Evolutionary conservation across 2,888 invertebrate genomes (phyloP).

Genomic region (Ormia ochracea): DNA sequence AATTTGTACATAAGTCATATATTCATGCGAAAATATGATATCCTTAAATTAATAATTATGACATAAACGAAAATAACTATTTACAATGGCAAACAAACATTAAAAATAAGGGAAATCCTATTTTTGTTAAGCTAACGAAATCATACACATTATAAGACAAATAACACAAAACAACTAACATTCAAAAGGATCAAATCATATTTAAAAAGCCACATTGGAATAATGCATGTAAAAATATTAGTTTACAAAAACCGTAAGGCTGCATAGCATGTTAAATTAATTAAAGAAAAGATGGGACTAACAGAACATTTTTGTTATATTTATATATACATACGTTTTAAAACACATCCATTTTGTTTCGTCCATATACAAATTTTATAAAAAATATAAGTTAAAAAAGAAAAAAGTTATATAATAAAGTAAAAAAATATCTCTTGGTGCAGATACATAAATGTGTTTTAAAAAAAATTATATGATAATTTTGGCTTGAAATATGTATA

Average conservation of each 20-base stretch:
- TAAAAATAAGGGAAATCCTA: constrained; percentile 35
- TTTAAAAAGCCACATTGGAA: constrained; percentile 34
- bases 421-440: not conserved
- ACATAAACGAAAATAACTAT: constrained; percentile 64
- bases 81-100: constrained; percentile 56
- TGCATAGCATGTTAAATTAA: constrained; percentile 39
- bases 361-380: constrained; percentile 56
- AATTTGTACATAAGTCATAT: constrained; percentile 21
- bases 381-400: constrained; percentile 8
- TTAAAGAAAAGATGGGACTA: constrained; percentile 47
- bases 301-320: constrained; percentile 33
- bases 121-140: constrained; percentile 27
- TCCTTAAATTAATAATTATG: constrained; percentile 9
- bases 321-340: constrained; percentile 36
- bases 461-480: too few species aligned
- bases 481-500: too few species aligned
- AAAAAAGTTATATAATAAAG: not conserved
- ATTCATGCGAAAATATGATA: too few species aligned
- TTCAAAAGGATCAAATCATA: constrained; percentile 40
- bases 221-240: constrained; percentile 17
- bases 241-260: constrained; percentile 44
- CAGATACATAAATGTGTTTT: too few species aligned
- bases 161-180: constrained; percentile 6
- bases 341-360: constrained; percentile 59
- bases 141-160: constrained; percentile 17